Base-by-base conservation (phyloP, 2,797 vertebrate species). In the Ispidina picta region DNA sequence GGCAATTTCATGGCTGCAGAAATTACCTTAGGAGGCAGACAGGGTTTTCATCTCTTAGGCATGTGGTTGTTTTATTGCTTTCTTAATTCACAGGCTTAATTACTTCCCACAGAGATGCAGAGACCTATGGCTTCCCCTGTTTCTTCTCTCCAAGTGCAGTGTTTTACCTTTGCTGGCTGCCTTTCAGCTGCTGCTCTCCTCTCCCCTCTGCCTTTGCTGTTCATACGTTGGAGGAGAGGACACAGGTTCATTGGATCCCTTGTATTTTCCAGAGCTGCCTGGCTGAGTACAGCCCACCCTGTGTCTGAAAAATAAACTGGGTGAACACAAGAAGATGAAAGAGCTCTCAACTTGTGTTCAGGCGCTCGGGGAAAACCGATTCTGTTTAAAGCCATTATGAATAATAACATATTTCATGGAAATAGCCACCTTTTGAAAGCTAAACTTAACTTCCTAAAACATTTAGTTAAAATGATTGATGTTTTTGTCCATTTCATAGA, bases 371-470 rank as follows among this genome's bases (percentile, higher is more conserved):
- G 85, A 89, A 88, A 86, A 62, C 69, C 90, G 65, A 31, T 90
- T 95, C 76, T 77, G 43, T 89, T 96, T 89, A 84, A 94, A 94
- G 83, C 51, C 78, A 80, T 93, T 89, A 66, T 23, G 71, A 83
- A 70, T 86, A 86, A 85, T 70, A 89, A 92, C 26, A 18, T 86
- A 80, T 94, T 96, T 96, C 78, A 90, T 48, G 64, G 78, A 90
- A 88, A 91, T 79, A 90, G 28, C 71, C 78, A 37, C 52, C 55
- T 82, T 92, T 76, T 48, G 92, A 93, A 94, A 90, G 74, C 71
- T 68, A 52, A 90, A 88, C 29, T 91, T 83, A 58, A 79, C 83
- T 94, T 93, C 66, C 75, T 62, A 56, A 93, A 94, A 88, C 81
- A 90, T 89, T 95, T 92, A 49, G 55, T 92, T 86, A 84, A 89